A percentile compares a stretch with the other conserved stretches of the same genome.
These are phyloP conservation scores for Pararge aegeria DNA, from an alignment of 1,140 invertebrate species.

Conservation along the genomic window DNA sequence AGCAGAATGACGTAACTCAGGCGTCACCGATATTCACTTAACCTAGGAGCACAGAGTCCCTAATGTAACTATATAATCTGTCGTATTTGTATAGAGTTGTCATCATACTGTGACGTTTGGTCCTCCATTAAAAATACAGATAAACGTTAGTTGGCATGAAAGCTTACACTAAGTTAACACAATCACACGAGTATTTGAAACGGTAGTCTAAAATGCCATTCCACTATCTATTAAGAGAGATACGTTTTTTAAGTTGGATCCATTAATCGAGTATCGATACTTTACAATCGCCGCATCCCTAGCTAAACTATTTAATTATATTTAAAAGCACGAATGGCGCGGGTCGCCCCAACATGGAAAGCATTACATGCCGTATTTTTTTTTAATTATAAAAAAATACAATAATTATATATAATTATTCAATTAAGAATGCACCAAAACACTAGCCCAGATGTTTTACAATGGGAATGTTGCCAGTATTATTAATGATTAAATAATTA, in stretches of 20 bases:
- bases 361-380: conserved; percentile 55
- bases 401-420: conserved; percentile 16
- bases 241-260: background rate
- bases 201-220: no score
- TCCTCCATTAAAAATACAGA: no score
- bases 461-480: conserved; percentile 30
- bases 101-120: no score
- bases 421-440: conserved; percentile 47
- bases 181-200: no score
- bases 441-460: conserved; percentile 20
- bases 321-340: conserved; percentile 68
- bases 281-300: background rate
- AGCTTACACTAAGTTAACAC: no score
- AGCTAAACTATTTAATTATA: conserved; percentile 7
- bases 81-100: no score
- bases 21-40: no score
- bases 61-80: no score
- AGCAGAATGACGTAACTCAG: no score
- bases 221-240: background rate
- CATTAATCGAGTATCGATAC: background rate
- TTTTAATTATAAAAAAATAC: conserved; percentile 30
- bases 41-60: no score
- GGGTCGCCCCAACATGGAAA: conserved; percentile 50
- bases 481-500: background rate
- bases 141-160: no score